Evolutionary conservation across 2,113 vertebrate genomes (phyloP).

Genomic region (Leptobrachium ailaonicum): DNA sequence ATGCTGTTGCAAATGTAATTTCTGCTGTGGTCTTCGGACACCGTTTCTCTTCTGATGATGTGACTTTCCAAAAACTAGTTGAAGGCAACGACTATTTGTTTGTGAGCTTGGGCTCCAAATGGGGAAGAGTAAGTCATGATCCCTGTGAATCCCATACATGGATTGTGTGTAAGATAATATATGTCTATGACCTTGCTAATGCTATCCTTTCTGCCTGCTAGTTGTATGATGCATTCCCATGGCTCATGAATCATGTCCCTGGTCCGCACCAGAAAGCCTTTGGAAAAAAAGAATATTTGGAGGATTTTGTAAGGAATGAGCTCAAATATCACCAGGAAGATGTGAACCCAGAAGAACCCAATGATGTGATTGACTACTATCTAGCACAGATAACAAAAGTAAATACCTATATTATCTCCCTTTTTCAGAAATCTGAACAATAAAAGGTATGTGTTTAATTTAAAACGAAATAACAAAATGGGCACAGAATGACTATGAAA

Average conservation of each 20-base stretch:
- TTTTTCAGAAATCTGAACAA: too few species aligned
- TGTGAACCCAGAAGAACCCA: slow-evolving; percentile 14
- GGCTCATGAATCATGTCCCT: slow-evolving; percentile 14
- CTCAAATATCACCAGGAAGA: slow-evolving; percentile 17
- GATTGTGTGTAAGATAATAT: too few species aligned
- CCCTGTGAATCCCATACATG: not conserved
- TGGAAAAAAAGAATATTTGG: not conserved
- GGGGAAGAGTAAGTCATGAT: slow-evolving; percentile 46
- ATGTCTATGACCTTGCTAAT: not conserved
- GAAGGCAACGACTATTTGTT: slow-evolving; percentile 42
- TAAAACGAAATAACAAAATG: too few species aligned
- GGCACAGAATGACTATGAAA: too few species aligned
- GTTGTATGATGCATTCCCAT: slow-evolving; percentile 32
- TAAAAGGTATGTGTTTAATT: too few species aligned
- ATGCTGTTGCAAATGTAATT: slow-evolving; percentile 58
- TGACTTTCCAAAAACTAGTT: slow-evolving; percentile 59
- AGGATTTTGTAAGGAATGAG: slow-evolving; percentile 8
- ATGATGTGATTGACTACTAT: slow-evolving; percentile 63
- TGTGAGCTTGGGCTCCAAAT: slow-evolving; percentile 39
- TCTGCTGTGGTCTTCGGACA: slow-evolving; percentile 58
- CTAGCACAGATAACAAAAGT: slow-evolving; percentile 62
- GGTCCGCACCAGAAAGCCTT: slow-evolving; percentile 19
- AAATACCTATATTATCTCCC: not conserved
- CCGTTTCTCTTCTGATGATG: slow-evolving; percentile 55
- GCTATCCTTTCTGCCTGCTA: not conserved